Base-by-base conservation (phyloP, 2,113 vertebrate species). In the Myanophis thanlyinensis region DNA sequence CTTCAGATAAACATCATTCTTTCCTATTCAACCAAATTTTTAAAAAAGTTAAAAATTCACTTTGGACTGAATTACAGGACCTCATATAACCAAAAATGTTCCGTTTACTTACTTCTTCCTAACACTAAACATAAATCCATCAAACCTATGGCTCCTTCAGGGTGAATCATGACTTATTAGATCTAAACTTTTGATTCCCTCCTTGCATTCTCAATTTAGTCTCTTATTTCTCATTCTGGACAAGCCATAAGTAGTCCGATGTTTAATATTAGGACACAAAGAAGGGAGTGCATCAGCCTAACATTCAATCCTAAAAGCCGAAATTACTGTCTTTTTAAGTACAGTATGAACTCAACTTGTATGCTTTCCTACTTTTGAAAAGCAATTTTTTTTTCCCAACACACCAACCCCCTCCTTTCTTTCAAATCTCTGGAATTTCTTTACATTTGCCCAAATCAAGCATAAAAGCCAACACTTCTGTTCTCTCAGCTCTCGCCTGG, bases 401-500 rank as follows among this genome's bases (percentile, higher is more conserved):
- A 49, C 13, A 27, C 85, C 35, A 49, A n/a, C n/a, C n/a, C n/a
- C n/a, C n/a, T n/a, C n/a, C n/a, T n/a, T n/a, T n/a, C n/a, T n/a
- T n/a, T 35, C 18, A 13, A 59, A 40, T 15, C 23, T 27, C 40
- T 46, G 5, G 53, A 46, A 89, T 30, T 23, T 54, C 87, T 53
- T 54, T 89, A 89, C 22, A 40, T 27, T 27, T 44, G 53, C 25
- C 52, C 5, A 15, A 89, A 23, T 46, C 40, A 44, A 27, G 1
- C 12, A 46, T 59, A 5, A 56, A 59, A 89, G 2, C 25, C 40
- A 46, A 56, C 4, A 27, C 86, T 80, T 92, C 86, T 92, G 88
- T 90, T 93, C 90, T 94, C 87, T 91, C 91, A 90, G 93, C 92
- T 91, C 91, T 91, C 2, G 35, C 35, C 35, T 1, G 40, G 8